These are phyloP conservation scores for Cynaeus angustus DNA, from an alignment of 2,888 invertebrate genomes.

Conservation along the genomic window DNA sequence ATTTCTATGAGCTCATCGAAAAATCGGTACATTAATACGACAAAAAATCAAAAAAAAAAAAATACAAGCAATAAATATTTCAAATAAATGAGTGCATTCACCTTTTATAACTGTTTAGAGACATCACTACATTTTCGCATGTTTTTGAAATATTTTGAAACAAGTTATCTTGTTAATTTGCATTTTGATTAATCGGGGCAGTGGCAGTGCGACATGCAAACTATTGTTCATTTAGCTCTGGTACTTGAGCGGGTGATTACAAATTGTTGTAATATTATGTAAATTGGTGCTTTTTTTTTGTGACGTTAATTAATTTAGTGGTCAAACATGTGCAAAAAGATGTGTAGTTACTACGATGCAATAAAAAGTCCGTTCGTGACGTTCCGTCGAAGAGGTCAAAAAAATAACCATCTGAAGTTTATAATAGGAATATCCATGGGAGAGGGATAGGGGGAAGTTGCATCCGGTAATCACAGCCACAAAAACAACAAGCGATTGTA, in stretches of 20 bases:
- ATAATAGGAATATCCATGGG: slow-evolving; percentile 56
- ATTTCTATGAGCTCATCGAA: slow-evolving; percentile 28
- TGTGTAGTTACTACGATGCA: slow-evolving; percentile 21
- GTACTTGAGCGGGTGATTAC: neutral
- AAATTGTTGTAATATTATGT: slow-evolving; percentile 32
- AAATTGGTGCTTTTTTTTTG: slow-evolving; percentile 31
- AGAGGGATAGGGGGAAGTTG: slow-evolving; percentile 60
- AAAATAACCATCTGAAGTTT: slow-evolving; percentile 55
- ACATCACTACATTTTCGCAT: slow-evolving; percentile 34
- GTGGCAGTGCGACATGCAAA: neutral
- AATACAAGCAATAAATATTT: slow-evolving; percentile 40
- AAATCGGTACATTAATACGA: neutral
- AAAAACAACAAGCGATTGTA: slow-evolving; percentile 64
- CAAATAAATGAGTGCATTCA: slow-evolving; percentile 32
- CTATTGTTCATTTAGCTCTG: too few relatives aligned
- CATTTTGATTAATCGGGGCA: slow-evolving; percentile 19
- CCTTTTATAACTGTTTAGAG: slow-evolving; percentile 31
- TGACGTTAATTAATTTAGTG: slow-evolving; percentile 35
- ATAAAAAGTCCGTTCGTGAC: slow-evolving; percentile 48
- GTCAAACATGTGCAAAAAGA: slow-evolving; percentile 36
- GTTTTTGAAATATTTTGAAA: slow-evolving; percentile 25
- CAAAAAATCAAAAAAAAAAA: slow-evolving; percentile 21
- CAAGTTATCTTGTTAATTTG: slow-evolving; percentile 29
- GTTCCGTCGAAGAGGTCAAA: slow-evolving; percentile 52
- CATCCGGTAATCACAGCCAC: slow-evolving; percentile 65